A percentile compares a stretch with the other conserved stretches of the same genome.
Evolutionary conservation across 2,113 vertebrate genomes (phyloP).

Genomic region (Lota lota): DNA sequence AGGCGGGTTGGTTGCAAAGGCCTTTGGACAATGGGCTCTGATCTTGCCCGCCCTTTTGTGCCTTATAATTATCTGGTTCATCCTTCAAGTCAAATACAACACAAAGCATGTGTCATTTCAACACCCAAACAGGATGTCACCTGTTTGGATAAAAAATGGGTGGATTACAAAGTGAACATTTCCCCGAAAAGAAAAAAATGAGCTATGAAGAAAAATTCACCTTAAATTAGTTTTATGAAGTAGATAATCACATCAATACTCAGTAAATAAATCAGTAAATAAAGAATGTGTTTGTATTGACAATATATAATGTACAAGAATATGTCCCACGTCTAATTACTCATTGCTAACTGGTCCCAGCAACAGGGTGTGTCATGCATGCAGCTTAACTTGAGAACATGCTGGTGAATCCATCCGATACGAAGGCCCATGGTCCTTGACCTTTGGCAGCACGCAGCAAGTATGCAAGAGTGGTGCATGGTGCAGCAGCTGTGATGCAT

Average conservation of each 20-base stretch:
- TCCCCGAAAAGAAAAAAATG: too few species aligned
- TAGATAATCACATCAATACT: neutral
- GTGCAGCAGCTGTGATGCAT: slow-evolving; percentile 19
- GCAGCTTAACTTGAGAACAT: slow-evolving; percentile 35
- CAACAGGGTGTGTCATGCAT: slow-evolving; percentile 38
- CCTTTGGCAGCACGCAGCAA: slow-evolving; percentile 41
- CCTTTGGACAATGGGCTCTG: slow-evolving; percentile 56
- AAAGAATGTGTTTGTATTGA: too few species aligned
- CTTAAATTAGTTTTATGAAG: too few species aligned
- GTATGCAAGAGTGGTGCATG: slow-evolving; percentile 28
- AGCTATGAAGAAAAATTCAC: too few species aligned
- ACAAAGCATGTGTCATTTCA: slow-evolving; percentile 24
- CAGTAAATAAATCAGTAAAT: neutral
- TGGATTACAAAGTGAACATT: too few species aligned
- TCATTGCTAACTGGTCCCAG: slow-evolving; percentile 23
- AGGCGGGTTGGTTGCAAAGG: slow-evolving; percentile 48
- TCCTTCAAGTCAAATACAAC: slow-evolving; percentile 46
- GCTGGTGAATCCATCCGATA: slow-evolving; percentile 46
- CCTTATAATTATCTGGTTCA: slow-evolving; percentile 45
- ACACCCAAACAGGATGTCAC: slow-evolving; percentile 34
- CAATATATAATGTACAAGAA: neutral
- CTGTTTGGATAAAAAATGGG: neutral
- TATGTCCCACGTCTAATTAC: slow-evolving; percentile 3
- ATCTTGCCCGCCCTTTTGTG: slow-evolving; percentile 52
- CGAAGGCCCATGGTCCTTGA: slow-evolving; percentile 34